Percentiles rank a stretch among this genome's conserved stretches.
Conservation (phyloP, 2,113 vertebrate species). For the Scolopax mira region DNA sequence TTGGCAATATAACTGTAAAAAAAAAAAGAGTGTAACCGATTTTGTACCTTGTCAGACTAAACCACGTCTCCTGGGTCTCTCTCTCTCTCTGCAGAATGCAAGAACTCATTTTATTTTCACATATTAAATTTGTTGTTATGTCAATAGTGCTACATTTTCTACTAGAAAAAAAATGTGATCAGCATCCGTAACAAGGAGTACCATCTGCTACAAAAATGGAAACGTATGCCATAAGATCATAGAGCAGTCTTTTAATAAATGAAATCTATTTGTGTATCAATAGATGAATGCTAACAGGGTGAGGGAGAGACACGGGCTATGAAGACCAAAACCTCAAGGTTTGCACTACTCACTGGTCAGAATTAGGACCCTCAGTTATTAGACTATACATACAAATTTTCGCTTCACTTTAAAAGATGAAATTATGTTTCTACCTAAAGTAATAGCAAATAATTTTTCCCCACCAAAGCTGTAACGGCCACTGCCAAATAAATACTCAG, state of each 20-base stretch:
- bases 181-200: background rate
- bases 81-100: background rate
- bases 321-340: background rate
- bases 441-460: background rate
- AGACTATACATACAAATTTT: background rate
- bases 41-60: background rate
- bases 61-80: background rate
- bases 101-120: background rate
- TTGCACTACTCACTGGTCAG: background rate
- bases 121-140: constrained; percentile 21
- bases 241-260: background rate
- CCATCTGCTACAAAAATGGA: background rate
- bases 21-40: background rate
- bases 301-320: background rate
- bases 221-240: background rate
- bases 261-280: background rate
- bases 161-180: background rate
- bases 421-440: background rate
- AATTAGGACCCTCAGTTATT: background rate
- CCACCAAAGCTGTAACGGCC: background rate
- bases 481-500: background rate
- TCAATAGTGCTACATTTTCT: constrained; percentile 12
- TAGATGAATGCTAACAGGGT: background rate
- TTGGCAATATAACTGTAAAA: background rate
- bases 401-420: background rate